Conservation (phyloP, 2,113 vertebrate genomes). For the Theropithecus gelada region DNA sequence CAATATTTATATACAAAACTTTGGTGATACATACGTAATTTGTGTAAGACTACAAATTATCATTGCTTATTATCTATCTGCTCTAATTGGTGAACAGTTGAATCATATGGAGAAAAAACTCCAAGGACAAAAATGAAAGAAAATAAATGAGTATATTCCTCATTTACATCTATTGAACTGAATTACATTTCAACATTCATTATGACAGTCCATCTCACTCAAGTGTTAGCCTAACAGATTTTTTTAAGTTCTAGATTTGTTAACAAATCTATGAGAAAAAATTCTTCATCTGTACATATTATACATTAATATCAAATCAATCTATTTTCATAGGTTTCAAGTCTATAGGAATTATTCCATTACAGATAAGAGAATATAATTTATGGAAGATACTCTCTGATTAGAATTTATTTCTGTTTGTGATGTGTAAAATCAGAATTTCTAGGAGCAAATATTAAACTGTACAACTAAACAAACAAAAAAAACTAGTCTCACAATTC, state of each 20-base stretch:
- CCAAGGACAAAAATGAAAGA: neutral
- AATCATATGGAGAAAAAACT: neutral
- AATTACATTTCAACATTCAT: neutral
- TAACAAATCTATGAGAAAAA: neutral
- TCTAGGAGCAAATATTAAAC: neutral
- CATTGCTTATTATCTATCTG: neutral
- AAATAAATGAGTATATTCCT: neutral
- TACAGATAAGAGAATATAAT: neutral
- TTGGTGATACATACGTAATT: neutral
- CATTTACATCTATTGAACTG: neutral
- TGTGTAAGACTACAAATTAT: neutral
- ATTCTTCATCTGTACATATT: neutral
- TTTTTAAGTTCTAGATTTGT: neutral
- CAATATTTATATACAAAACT: neutral
- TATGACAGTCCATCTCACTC: neutral
- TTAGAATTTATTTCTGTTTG: neutral
- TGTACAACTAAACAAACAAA: neutral
- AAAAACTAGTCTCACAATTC: neutral
- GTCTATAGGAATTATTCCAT: neutral
- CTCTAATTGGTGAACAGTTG: neutral
- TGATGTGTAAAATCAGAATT: neutral
- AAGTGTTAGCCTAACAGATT: neutral
- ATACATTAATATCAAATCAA: neutral
- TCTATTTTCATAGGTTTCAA: neutral
- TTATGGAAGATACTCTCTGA: neutral